A percentile compares a stretch with the other conserved stretches of the same genome.
Evolutionary conservation across 2,113 vertebrate genomes (phyloP).

Genomic region (Phaethon lepturus): DNA sequence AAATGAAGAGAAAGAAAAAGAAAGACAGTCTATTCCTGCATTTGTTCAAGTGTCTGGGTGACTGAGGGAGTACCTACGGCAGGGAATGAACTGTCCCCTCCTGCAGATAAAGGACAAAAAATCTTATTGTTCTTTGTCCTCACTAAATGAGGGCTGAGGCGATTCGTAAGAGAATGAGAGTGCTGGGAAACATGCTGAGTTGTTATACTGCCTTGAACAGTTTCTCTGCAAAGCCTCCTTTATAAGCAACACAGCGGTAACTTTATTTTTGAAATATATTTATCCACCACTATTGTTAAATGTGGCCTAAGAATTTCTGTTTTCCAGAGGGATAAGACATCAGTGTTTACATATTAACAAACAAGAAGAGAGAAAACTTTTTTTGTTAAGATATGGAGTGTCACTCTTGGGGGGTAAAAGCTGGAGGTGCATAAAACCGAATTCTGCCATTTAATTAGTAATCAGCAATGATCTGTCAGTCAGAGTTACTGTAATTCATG

Average conservation of each 20-base stretch:
- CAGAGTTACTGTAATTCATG: slow-evolving; percentile 41
- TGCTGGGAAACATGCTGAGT: neutral
- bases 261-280: slow-evolving; percentile 24
- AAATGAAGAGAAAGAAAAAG: slow-evolving; percentile 20
- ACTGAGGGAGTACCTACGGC: neutral
- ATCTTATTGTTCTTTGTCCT: neutral
- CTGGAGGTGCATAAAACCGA: neutral
- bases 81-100: neutral
- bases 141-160: slow-evolving; percentile 5
- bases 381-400: neutral
- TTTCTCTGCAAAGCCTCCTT: slow-evolving; percentile 18
- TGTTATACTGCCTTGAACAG: neutral
- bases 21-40: neutral
- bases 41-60: neutral
- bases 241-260: neutral
- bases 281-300: slow-evolving; percentile 31
- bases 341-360: slow-evolving; percentile 22
- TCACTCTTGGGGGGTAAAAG: slow-evolving; percentile 1
- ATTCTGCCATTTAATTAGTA: slow-evolving; percentile 63
- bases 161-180: neutral
- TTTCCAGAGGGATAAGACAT: slow-evolving; percentile 53
- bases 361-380: neutral
- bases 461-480: slow-evolving; percentile 64
- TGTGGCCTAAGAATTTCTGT: slow-evolving; percentile 25
- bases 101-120: slow-evolving; percentile 47